Percentiles rank a stretch among this genome's conserved stretches.
Evolutionary conservation across 1,140 invertebrate genomes (phyloP).

Genomic region (Cyclargus thomasi): DNA sequence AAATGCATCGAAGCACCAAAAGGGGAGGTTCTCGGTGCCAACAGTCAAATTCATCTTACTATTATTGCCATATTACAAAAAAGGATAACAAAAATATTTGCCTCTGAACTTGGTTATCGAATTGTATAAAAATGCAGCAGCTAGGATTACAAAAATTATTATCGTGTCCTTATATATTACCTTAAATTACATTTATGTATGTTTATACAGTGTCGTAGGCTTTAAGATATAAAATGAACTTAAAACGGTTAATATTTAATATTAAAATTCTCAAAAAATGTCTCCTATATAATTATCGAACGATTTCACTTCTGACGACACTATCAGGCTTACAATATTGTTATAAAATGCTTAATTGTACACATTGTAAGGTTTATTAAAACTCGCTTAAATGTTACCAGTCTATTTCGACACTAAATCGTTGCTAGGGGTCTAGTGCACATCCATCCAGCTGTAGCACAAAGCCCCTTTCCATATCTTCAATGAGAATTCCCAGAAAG

Average conservation of each 20-base stretch:
- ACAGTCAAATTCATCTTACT: constrained; percentile 6
- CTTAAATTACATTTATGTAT: constrained; percentile 10
- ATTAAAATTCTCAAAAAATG: constrained; percentile 9
- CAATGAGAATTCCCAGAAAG: constrained; percentile 19
- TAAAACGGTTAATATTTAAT: constrained; percentile 8
- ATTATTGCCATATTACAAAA: constrained; percentile 15
- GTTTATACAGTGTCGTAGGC: constrained; percentile 8
- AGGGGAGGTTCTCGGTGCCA: not conserved
- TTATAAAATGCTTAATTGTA: not conserved
- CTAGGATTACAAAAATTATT: constrained; percentile 7
- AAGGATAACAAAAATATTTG: constrained; percentile 11
- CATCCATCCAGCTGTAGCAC: not conserved
- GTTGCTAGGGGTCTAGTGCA: not conserved
- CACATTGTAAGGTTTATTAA: no score
- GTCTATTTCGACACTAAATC: not conserved
- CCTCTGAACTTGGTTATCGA: constrained; percentile 7
- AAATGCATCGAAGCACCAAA: constrained; percentile 3
- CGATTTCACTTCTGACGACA: not conserved
- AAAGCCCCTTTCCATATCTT: constrained; percentile 19
- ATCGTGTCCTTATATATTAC: constrained; percentile 6
- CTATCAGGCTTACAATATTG: no score
- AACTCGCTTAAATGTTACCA: no score
- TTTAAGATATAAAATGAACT: constrained; percentile 4
- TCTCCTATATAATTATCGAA: not conserved
- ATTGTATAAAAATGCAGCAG: constrained; percentile 11